A percentile compares a stretch with the other conserved stretches of the same genome.
Evolutionary conservation across 1,140 invertebrate species (phyloP).

Genomic region (Drosophila lacertosa): DNA sequence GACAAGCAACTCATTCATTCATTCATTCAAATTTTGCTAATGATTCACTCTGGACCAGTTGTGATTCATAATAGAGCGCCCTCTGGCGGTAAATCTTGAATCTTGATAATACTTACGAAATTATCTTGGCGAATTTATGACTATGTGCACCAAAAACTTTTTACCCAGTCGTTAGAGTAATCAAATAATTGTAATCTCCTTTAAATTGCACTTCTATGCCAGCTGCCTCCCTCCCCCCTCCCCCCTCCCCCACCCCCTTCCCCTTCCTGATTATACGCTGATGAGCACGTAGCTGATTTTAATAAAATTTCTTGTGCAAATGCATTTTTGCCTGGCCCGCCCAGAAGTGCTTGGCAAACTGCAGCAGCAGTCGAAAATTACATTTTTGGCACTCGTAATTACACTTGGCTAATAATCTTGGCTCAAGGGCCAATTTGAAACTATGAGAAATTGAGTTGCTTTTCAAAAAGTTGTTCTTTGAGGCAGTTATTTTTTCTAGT

Average conservation of each 20-base stretch:
- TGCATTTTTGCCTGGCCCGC: slow-evolving; percentile 73
- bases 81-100: slow-evolving; percentile 33
- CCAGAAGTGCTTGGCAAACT: slow-evolving; percentile 72
- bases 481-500: not conserved
- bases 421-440: slow-evolving; percentile 37
- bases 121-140: slow-evolving; percentile 72
- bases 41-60: slow-evolving; percentile 24
- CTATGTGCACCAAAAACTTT: slow-evolving; percentile 55
- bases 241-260: slow-evolving; percentile 1
- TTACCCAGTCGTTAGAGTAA: slow-evolving; percentile 41
- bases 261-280: slow-evolving; percentile 65
- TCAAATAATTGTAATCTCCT: slow-evolving; percentile 81
- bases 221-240: not conserved
- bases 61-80: slow-evolving; percentile 19
- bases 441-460: slow-evolving; percentile 8
- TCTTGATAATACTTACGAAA: slow-evolving; percentile 61
- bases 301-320: slow-evolving; percentile 45
- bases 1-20: slow-evolving; percentile 28
- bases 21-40: slow-evolving; percentile 17
- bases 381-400: slow-evolving; percentile 70
- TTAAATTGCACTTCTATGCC: slow-evolving; percentile 59
- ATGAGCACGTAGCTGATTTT: slow-evolving; percentile 68
- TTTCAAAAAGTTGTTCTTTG: slow-evolving; percentile 12
- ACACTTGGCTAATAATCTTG: slow-evolving; percentile 52
- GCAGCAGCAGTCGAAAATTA: slow-evolving; percentile 22